phyloP scores from a whole-genome alignment of 2,113 vertebrate species.

The Neolamprologus devosi region DNA sequence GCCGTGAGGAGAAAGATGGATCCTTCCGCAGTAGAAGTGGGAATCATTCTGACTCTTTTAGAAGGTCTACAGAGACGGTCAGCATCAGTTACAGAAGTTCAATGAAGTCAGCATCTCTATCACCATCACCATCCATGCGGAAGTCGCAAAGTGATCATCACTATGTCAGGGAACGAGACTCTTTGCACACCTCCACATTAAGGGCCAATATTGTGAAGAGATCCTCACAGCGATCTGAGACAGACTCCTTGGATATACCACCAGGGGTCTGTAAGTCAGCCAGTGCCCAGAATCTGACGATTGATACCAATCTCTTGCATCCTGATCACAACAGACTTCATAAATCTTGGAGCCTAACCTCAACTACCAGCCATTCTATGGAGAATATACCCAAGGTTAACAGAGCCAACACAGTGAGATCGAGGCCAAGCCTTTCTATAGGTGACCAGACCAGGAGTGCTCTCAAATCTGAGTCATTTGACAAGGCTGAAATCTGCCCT shows the following conservation, averaged over 20 bases:
- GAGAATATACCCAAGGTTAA: constrained; percentile 28
- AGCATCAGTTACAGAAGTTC: constrained; percentile 58
- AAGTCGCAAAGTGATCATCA: constrained; percentile 75
- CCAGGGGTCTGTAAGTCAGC: constrained; percentile 81
- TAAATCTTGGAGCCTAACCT: constrained; percentile 77
- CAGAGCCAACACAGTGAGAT: constrained; percentile 24
- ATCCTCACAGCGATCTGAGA: constrained; percentile 55
- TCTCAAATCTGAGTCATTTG: constrained; percentile 52
- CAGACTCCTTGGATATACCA: constrained; percentile 70
- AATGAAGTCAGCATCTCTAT: constrained; percentile 41
- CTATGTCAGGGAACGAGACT: constrained; percentile 47
- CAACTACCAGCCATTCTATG: constrained; percentile 50
- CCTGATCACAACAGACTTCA: constrained; percentile 69
- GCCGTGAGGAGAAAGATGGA: constrained; percentile 71
- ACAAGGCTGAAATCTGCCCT: constrained; percentile 52
- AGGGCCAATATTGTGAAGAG: constrained; percentile 49
- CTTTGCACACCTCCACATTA: constrained; percentile 52
- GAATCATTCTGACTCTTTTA: constrained; percentile 63
- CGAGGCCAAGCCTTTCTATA: constrained; percentile 45
- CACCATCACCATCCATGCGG: constrained; percentile 28
- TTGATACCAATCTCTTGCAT: constrained; percentile 65
- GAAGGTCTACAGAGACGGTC: constrained; percentile 24
- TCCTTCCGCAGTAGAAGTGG: constrained; percentile 42
- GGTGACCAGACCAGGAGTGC: constrained; percentile 57
- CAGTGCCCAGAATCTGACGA: constrained; percentile 84